A percentile compares a stretch with the other conserved stretches of the same genome.
These are phyloP conservation scores for Melinaea marsaeus DNA, from an alignment of 2,888 invertebrate genomes.

Conservation along the genomic window DNA sequence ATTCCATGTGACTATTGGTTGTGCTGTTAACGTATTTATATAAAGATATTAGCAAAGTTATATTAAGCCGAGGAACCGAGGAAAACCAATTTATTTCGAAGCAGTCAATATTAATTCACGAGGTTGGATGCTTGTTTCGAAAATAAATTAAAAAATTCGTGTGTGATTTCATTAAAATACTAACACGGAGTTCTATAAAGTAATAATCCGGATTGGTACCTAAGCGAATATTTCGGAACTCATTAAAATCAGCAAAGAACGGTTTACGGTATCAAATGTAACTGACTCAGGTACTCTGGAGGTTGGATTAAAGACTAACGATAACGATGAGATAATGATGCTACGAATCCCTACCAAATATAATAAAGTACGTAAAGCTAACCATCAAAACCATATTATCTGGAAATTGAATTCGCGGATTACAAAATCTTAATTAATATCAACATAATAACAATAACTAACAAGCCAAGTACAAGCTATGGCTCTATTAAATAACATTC, in stretches of 20 bases:
- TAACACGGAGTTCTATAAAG: slow-evolving; percentile 42
- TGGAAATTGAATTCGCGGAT: no score
- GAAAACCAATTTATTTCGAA: slow-evolving; percentile 10
- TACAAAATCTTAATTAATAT: neutral
- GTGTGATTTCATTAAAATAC: slow-evolving; percentile 40
- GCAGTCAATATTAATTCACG: slow-evolving; percentile 24
- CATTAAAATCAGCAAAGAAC: slow-evolving; percentile 48
- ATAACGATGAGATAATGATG: slow-evolving; percentile 19
- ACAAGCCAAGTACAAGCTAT: neutral
- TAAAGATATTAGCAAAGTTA: neutral
- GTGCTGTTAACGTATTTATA: neutral
- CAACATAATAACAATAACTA: neutral
- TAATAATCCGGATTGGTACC: slow-evolving; percentile 43
- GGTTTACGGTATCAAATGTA: slow-evolving; percentile 19
- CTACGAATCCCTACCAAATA: no score
- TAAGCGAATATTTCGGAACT: slow-evolving; percentile 49
- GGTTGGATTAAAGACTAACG: slow-evolving; percentile 21
- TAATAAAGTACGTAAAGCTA: no score
- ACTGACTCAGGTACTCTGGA: slow-evolving; percentile 21
- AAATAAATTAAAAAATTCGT: slow-evolving; percentile 37
- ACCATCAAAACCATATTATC: no score
- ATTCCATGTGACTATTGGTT: slow-evolving; percentile 2
- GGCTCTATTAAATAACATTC: slow-evolving; percentile 20
- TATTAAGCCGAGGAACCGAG: slow-evolving; percentile 3
- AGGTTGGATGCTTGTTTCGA: slow-evolving; percentile 27